Percentiles rank a stretch among this genome's conserved stretches.
These are phyloP conservation scores for Muschampia plurimacula DNA, from an alignment of 2,888 invertebrate species.

Conservation along the genomic window DNA sequence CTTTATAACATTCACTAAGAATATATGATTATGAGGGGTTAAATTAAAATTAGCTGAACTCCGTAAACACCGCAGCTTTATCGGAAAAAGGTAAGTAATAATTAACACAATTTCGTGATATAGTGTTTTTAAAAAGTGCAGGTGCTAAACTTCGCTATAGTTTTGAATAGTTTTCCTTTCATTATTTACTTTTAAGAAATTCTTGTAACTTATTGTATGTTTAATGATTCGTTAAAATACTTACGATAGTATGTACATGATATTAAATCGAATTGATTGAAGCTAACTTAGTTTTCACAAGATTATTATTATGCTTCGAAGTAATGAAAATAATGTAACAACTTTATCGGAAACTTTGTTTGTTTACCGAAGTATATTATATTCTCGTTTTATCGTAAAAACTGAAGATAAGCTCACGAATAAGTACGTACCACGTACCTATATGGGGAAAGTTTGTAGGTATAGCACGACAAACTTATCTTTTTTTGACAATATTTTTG, in stretches of 20 bases:
- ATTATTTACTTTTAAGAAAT: too few relatives aligned
- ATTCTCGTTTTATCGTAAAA: conserved; percentile 20
- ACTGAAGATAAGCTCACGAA: conserved; percentile 9
- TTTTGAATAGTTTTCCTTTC: too few relatives aligned
- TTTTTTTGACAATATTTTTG: too few relatives aligned
- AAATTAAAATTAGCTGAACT: neutral
- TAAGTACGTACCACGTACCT: neutral
- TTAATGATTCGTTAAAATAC: neutral
- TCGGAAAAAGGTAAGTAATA: neutral
- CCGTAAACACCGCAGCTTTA: neutral
- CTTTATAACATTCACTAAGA: neutral
- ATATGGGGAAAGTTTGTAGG: neutral
- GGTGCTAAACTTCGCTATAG: too few relatives aligned
- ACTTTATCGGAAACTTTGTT: conserved; percentile 15
- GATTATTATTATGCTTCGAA: conserved; percentile 7
- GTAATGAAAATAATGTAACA: conserved; percentile 1
- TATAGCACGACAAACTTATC: neutral
- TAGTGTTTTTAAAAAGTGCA: too few relatives aligned
- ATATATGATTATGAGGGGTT: conserved; percentile 7
- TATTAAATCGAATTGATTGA: too few relatives aligned
- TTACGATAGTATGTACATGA: too few relatives aligned
- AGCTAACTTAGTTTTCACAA: neutral
- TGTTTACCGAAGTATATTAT: conserved; percentile 6
- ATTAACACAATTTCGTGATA: neutral
- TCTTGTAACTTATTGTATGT: too few relatives aligned